Percentiles rank a stretch among this genome's conserved stretches.
These are phyloP conservation scores for Apostichopus parvimensis DNA, from an alignment of 35 echinoderm and acorn worm species.

Conservation along the genomic window DNA sequence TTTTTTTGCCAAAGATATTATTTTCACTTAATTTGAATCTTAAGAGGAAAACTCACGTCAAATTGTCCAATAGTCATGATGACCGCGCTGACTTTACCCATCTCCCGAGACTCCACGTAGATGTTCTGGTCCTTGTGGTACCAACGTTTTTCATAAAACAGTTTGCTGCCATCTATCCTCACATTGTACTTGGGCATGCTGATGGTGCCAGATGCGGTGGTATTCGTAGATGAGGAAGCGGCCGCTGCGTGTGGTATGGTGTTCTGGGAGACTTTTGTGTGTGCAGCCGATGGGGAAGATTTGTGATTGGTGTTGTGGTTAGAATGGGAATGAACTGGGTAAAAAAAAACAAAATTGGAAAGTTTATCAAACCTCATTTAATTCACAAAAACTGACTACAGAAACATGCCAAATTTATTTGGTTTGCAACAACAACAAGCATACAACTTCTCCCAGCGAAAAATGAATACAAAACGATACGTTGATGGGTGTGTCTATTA, in stretches of 20 bases:
- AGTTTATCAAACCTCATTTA: too few species aligned
- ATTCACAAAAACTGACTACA: too few species aligned
- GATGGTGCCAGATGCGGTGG: slow-evolving; percentile 29
- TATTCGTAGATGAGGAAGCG: slow-evolving; percentile 22
- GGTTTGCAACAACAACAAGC: too few species aligned
- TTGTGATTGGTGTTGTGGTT: slow-evolving; percentile 61
- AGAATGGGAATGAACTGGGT: slow-evolving; percentile 59
- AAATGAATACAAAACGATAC: too few species aligned
- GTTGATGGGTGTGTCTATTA: too few species aligned
- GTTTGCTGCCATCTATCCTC: slow-evolving; percentile 84
- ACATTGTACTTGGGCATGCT: slow-evolving; percentile 84
- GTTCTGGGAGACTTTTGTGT: slow-evolving; percentile 2
- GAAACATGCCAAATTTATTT: too few species aligned
- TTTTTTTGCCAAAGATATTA: too few species aligned
- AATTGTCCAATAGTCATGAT: slow-evolving; percentile 82
- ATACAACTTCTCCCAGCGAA: too few species aligned
- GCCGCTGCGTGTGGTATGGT: slow-evolving; percentile 13
- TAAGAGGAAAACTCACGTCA: slow-evolving; percentile 67
- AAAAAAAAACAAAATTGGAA: background rate
- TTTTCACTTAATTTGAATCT: background rate
- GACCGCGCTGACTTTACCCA: slow-evolving; percentile 88
- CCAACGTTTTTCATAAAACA: slow-evolving; percentile 97
- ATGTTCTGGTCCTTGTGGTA: slow-evolving; percentile 85
- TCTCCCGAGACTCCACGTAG: slow-evolving; percentile 91
- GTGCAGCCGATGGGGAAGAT: slow-evolving; percentile 20